Evolutionary conservation across 2,888 invertebrate genomes (phyloP), one percentile per base, ranked within the genome.

Genomic region (Rhagonycha fulva): DNA sequence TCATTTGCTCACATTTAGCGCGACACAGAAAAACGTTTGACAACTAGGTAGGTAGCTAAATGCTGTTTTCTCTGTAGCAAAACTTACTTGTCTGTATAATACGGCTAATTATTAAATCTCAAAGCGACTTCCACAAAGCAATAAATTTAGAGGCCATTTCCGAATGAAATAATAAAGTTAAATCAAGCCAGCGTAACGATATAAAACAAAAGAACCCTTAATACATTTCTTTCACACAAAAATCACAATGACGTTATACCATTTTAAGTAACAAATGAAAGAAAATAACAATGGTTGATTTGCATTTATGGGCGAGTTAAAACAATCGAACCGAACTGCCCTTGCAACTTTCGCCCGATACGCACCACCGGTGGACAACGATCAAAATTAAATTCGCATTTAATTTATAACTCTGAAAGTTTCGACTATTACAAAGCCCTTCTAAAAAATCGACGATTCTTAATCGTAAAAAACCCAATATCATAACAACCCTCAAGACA

Each of bases 141-240:
- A 85, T 85, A 85, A 85, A 85, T 85, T 84, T 84, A 83, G 82
- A 81, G 82, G 81, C 83, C 82, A 83, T 85, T 85, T 85, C 85
- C 85, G 85, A 85, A 85, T 83, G 81, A 82, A 81, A 82, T 83
- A 83, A 84, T 82, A 80, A 82, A 80, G 82, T 80, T 81, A 83
- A 83, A 84, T 84, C 84, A 84, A 85, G 84, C 84, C 82, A 83
- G 83, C 84, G 84, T 84, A 83, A 84, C 84, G 83, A 79, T 74
- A 81, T 82, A 83, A 84, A 85, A 84, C 84, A 84, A 85, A 84
- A 82, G 84, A 80, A 81, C 84, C 84, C 84, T 84, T 83, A 82
- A 83, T 83, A 82, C 83, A 81, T 83, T 83, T 84, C 84, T 84
- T 85, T 81, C 80, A 77, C 76, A 77, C 82, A 82, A 82, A 84